Base-by-base conservation (phyloP, 2,888 invertebrate species). In the Rugalucina vietnamica region DNA sequence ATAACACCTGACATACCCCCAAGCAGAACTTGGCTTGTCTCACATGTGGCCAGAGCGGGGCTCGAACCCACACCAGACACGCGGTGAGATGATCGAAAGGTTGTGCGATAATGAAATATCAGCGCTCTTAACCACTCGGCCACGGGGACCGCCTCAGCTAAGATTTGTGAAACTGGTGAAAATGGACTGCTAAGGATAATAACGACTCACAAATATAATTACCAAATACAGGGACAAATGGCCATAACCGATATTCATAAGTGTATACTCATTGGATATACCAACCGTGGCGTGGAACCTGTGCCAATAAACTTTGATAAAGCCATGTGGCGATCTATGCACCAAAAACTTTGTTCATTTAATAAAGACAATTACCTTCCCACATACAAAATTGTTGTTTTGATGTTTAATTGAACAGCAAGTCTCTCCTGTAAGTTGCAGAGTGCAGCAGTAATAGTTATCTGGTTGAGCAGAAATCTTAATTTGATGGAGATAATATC, bases 401-500 rank as follows among this genome's bases (percentile, higher is more conserved):
- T 43, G 18, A 43, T n/a, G n/a, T n/a, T 54, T 8, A 43, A 5
- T 60, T 60, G 29, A 5, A 24, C 14, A 14, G 60, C 29, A 27
- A 65, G 34, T 65, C 65, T 65, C 1, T 65, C 65, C 21, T 32
- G 65, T 34, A 81, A 57, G 50, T 81, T 76, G 49, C 71, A 76
- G 18, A 81, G 36, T 14, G 76, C 71, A 39, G 71, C 81, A 57
- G 76, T 39, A 37, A 76, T 81, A 1, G 75, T 81, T 21, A 81
- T 76, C n/a, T 76, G 81, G 18, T n/a, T 32, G 10, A 76, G 34
- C 12, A 70, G 24, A 37, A 71, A 76, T 69, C 81, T 76, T 37
- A 81, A 50, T 76, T 81, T 81, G 37, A 81, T 37, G 18, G 76
- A 71, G 54, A 81, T 81, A 34, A 76, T 81, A 12, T 71, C 81